Conservation (phyloP, 2,113 vertebrate genomes). For the Zosterops pallidus region DNA sequence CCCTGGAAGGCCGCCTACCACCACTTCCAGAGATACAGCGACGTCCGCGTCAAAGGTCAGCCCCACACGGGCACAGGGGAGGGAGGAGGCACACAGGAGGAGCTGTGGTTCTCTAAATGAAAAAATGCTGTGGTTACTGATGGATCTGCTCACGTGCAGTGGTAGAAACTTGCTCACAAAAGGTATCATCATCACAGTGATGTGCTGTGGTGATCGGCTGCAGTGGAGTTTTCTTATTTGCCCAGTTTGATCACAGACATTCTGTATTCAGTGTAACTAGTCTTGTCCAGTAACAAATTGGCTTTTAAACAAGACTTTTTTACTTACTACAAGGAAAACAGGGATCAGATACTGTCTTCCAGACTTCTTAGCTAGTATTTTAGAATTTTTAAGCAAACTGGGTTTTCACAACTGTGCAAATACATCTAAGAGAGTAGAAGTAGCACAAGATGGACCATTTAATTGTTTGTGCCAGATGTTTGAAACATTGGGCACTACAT, state of each 20-base stretch:
- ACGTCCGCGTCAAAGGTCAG: conserved; percentile 96
- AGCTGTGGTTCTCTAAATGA: neutral
- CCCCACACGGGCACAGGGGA: neutral
- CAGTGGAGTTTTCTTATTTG: neutral
- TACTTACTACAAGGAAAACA: neutral
- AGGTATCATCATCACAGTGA: neutral
- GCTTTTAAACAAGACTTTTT: neutral
- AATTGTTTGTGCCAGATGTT: neutral
- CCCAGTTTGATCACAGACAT: neutral
- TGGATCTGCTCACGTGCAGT: rapidly evolving
- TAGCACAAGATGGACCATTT: neutral
- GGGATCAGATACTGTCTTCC: neutral
- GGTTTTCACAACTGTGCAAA: neutral
- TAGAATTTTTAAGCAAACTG: neutral
- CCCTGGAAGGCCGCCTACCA: conserved; percentile 99
- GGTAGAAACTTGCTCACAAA: neutral
- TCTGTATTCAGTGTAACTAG: neutral
- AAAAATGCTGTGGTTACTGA: rapidly evolving
- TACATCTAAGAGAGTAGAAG: neutral
- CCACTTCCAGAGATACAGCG: conserved; percentile 97
- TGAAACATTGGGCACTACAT: neutral
- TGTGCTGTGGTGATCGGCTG: rapidly evolving
- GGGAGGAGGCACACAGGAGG: too few species aligned
- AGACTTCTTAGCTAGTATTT: neutral
- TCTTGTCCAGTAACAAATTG: neutral